A percentile compares a stretch with the other conserved stretches of the same genome.
phyloP scores from a whole-genome alignment of 2,888 invertebrate genomes.

The Ectobius pallidus region DNA sequence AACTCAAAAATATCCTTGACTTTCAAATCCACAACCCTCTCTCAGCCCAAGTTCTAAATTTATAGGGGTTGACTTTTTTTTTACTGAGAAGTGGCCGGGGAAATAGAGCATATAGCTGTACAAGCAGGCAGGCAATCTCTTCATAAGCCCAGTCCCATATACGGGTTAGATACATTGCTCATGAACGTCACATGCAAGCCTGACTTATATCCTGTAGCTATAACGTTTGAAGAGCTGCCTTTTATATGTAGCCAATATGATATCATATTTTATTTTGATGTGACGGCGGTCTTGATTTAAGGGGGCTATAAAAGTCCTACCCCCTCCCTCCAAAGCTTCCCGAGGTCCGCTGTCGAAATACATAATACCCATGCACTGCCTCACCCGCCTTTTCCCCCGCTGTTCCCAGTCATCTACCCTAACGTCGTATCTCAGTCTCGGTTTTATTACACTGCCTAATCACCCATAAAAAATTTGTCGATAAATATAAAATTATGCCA shows the following conservation, averaged over 20 bases:
- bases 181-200: constrained; percentile 54
- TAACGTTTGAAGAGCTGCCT: constrained; percentile 54
- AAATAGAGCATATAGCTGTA: constrained; percentile 27
- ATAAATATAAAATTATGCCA: no score
- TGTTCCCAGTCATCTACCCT: not conserved
- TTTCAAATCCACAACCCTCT: not conserved
- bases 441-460: constrained; percentile 2
- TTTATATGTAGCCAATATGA: constrained; percentile 55
- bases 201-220: constrained; percentile 49
- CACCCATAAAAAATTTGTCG: not conserved
- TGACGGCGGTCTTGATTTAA: constrained; percentile 54
- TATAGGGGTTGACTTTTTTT: constrained; percentile 27
- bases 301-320: constrained; percentile 50
- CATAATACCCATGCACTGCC: constrained; percentile 32
- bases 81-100: constrained; percentile 29
- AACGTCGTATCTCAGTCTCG: not conserved
- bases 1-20: not conserved
- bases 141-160: constrained; percentile 28
- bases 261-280: constrained; percentile 56
- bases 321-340: constrained; percentile 28
- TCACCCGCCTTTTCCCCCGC: constrained; percentile 1
- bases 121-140: constrained; percentile 38
- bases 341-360: constrained; percentile 39
- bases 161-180: constrained; percentile 52
- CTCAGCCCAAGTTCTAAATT: constrained; percentile 24